Base-by-base conservation (phyloP, 2,113 vertebrate species). In the Sigmodon hispidus region DNA sequence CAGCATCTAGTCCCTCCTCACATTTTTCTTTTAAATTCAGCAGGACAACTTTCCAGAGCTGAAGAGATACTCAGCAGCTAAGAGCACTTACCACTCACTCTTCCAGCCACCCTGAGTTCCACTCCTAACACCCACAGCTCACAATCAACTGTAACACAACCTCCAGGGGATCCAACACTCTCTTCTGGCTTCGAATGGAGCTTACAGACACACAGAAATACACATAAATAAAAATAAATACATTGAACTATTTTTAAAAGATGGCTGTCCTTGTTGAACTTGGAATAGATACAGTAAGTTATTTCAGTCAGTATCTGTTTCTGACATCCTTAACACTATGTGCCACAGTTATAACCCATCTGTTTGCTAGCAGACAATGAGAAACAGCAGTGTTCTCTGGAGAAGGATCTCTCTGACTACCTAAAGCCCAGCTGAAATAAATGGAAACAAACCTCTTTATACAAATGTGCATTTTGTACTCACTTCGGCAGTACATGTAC, bases 401-500 rank as follows among this genome's bases (percentile, higher is more conserved):
- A 81, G 17, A 81, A 45, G 7, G 2, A 19, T 55, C 40, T 48
- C 36, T 36, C 52, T 50, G 92, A 94, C 92, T 77, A 65, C 34
- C 50, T 77, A 48, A 96, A 83, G 52, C 76, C 16, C 61, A 81
- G 21, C 22, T 65, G 19, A 84, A 65, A 80, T 57, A 40, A 93
- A 69, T 17, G 29, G 31, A 93, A n/a, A 88, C n/a, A 72, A 45
- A 40, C 8, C 31, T 22, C 31, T 65, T 63, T 43, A 65, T 83
- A 80, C 73, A 87, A 95, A 93, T 48, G 34, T 5, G 6, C 36
- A 59, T 84, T 93, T 87, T 96, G 36, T 40, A 40, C 19, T 72
- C 6, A 8, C 69, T 40, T 72, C 2, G 3, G 69, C 4, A n/a
- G 69, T n/a, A 72, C 8, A 40, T 22, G 40, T 40, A 3, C 69